These are phyloP conservation scores for Cyanocitta stelleri DNA, from an alignment of 2,113 vertebrate genomes.

Conservation along the genomic window DNA sequence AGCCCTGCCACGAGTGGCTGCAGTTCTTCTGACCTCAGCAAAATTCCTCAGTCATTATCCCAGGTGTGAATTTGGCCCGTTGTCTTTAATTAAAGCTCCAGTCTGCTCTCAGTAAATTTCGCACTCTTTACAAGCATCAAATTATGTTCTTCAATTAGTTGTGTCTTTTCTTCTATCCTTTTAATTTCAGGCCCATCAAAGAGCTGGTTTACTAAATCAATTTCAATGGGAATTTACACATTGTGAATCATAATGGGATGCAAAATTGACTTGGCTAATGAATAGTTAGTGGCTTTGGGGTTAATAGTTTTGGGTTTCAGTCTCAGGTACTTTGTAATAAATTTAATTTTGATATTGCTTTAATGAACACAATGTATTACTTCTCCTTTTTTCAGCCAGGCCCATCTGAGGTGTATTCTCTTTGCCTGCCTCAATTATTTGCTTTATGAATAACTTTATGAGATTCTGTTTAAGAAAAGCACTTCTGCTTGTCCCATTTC, in stretches of 20 bases:
- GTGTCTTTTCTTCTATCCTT: conserved; percentile 65
- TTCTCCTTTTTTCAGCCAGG: conserved; percentile 22
- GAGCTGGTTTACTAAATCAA: conserved; percentile 76
- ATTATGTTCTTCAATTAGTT: conserved; percentile 66
- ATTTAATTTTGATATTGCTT: conserved; percentile 70
- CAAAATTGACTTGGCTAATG: conserved; percentile 77
- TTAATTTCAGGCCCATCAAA: conserved; percentile 75
- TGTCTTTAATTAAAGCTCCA: conserved; percentile 74
- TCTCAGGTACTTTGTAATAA: conserved; percentile 72
- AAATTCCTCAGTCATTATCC: neutral
- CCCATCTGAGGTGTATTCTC: conserved; percentile 26
- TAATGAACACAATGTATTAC: conserved; percentile 51
- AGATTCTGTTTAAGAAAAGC: conserved; percentile 33
- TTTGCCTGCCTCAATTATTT: conserved; percentile 29
- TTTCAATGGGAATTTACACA: conserved; percentile 77
- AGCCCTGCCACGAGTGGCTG: neutral
- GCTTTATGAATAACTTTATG: conserved; percentile 21
- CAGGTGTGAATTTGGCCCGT: conserved; percentile 39
- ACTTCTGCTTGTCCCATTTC: neutral
- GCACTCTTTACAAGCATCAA: conserved; percentile 54
- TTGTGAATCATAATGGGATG: conserved; percentile 76
- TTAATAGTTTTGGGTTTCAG: conserved; percentile 72
- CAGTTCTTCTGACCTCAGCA: conserved; percentile 24
- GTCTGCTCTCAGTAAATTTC: conserved; percentile 46
- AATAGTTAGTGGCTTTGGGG: conserved; percentile 75